phyloP scores from a whole-genome alignment of 2,888 invertebrate genomes.

The Abrostola triplasia region DNA sequence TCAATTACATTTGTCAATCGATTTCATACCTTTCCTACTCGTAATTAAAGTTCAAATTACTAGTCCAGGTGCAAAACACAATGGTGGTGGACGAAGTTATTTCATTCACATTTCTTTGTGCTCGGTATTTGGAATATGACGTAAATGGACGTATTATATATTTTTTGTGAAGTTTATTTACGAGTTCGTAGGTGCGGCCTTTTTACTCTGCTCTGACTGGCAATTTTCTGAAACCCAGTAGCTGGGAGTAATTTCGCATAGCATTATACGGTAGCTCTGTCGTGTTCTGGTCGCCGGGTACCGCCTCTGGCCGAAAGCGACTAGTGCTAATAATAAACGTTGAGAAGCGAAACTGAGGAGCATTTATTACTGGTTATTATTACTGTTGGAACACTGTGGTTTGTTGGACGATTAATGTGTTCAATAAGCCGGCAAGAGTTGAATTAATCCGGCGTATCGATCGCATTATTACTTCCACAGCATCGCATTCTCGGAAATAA shows the following conservation, averaged over 20 bases:
- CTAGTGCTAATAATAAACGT: slow-evolving; percentile 63
- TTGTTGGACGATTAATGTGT: slow-evolving; percentile 51
- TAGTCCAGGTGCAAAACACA: slow-evolving; percentile 58
- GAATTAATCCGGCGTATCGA: slow-evolving; percentile 47
- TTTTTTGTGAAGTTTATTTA: slow-evolving; percentile 57
- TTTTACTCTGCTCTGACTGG: slow-evolving; percentile 45
- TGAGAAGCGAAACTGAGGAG: slow-evolving; percentile 43
- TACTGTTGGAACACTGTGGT: slow-evolving; percentile 52
- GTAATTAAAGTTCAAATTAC: slow-evolving; percentile 45
- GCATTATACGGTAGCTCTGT: slow-evolving; percentile 66
- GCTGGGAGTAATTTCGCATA: slow-evolving; percentile 51
- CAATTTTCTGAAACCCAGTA: slow-evolving; percentile 55
- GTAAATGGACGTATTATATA: slow-evolving; percentile 61
- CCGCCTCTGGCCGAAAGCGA: slow-evolving; percentile 64
- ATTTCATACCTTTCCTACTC: slow-evolving; percentile 46
- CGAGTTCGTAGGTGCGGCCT: slow-evolving; percentile 48
- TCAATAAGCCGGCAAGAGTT: slow-evolving; percentile 49
- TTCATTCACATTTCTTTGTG: slow-evolving; percentile 82
- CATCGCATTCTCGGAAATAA: slow-evolving; percentile 14
- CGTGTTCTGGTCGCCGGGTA: slow-evolving; percentile 63
- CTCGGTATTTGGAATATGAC: slow-evolving; percentile 78
- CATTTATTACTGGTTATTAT: slow-evolving; percentile 64
- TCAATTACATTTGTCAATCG: slow-evolving; percentile 46
- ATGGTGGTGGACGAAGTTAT: slow-evolving; percentile 72
- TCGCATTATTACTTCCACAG: slow-evolving; percentile 34